Evolutionary conservation across 2,113 vertebrate genomes (phyloP).

Genomic region (Verasper variegatus): DNA sequence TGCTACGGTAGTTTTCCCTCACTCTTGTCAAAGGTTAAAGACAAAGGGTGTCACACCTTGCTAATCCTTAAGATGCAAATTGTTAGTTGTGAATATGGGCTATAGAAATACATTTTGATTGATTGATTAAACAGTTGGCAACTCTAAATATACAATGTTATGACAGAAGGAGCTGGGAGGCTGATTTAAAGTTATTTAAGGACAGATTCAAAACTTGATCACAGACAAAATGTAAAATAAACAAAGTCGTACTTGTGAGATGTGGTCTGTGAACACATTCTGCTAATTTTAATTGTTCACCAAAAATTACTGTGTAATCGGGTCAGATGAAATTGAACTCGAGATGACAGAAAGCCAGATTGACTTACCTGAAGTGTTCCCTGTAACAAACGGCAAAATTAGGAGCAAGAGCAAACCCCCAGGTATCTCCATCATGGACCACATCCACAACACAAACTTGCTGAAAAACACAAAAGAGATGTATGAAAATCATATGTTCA

Average conservation of each 20-base stretch:
- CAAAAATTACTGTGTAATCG: neutral
- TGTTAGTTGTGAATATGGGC: too few relatives aligned
- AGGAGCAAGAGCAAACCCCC: constrained; percentile 11
- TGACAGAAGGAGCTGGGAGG: too few relatives aligned
- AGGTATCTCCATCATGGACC: constrained; percentile 19
- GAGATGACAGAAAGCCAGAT: neutral
- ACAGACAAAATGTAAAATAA: neutral
- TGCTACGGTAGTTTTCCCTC: too few relatives aligned
- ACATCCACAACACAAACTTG: neutral
- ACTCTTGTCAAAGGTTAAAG: too few relatives aligned
- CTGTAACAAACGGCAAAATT: constrained; percentile 34
- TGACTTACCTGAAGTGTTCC: constrained; percentile 45
- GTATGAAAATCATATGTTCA: neutral
- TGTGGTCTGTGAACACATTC: neutral
- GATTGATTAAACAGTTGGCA: too few relatives aligned
- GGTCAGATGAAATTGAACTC: neutral
- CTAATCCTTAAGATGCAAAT: too few relatives aligned
- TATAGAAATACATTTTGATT: too few relatives aligned
- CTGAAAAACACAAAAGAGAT: constrained; percentile 18
- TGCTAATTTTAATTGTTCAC: neutral
- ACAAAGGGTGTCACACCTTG: too few relatives aligned
- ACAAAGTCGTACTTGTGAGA: neutral
- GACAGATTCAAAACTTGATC: too few relatives aligned
- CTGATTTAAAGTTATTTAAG: too few relatives aligned
- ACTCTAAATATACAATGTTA: too few relatives aligned